phyloP scores from a whole-genome alignment of 1,140 invertebrate genomes.

The Achatina immaculata region DNA sequence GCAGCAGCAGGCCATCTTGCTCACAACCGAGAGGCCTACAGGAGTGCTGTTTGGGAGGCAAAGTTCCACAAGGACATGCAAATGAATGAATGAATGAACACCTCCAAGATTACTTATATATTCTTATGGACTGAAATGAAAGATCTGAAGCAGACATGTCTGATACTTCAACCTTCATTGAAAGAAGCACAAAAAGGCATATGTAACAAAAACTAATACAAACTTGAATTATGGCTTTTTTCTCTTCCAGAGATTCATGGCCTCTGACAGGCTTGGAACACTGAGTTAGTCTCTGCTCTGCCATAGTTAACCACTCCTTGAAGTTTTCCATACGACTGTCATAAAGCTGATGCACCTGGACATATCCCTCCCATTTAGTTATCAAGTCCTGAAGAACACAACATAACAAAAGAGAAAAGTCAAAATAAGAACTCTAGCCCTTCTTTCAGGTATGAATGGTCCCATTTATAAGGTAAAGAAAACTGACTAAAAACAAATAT shows the following conservation, averaged over 20 bases:
- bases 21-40: no score
- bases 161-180: background rate
- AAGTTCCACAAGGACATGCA: no score
- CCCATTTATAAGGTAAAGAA: no score
- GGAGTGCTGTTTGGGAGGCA: no score
- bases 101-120: no score
- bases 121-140: no score
- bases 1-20: no score
- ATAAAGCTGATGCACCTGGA: slow-evolving; percentile 87
- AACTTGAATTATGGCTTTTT: slow-evolving; percentile 63
- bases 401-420: slow-evolving; percentile 20
- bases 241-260: slow-evolving; percentile 65
- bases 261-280: slow-evolving; percentile 59
- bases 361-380: slow-evolving; percentile 86
- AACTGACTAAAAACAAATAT: no score
- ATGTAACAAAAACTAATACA: background rate
- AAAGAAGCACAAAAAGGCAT: background rate
- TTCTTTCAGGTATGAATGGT: no score
- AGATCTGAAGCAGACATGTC: background rate
- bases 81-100: no score
- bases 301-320: slow-evolving; percentile 81
- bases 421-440: no score
- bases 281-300: slow-evolving; percentile 81
- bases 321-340: slow-evolving; percentile 83
- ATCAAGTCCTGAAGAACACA: slow-evolving; percentile 82